Evolutionary conservation across 2,113 vertebrate genomes (phyloP), one percentile per base, ranked within the genome.

Genomic region (rat (Rattus norvegicus)): DNA sequence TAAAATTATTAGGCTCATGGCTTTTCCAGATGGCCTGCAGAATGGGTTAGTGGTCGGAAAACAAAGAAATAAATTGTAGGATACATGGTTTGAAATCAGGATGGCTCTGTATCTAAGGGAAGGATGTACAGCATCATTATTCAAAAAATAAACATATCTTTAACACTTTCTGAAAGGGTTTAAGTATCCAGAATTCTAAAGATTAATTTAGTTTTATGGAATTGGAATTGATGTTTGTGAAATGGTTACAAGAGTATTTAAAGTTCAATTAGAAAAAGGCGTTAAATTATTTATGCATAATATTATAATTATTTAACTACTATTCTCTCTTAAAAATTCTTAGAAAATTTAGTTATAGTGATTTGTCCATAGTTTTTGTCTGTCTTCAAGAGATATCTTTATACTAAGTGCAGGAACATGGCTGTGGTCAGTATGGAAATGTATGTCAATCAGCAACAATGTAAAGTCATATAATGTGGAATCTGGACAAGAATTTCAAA

Each of bases 161-260:
- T 20, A 94, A 24, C 4, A 33, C 33, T 36, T 73, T 52, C 91
- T 22, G 20, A 61, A 36, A 33, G 36, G 3, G 11, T 33, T 36
- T 24, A 26, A 65, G 28, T 63, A 83, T 12, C 1, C 67, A 52
- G 30, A 9, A 70, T 85, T 76, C 88, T 49, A 43, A 88, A 90
- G 88, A 88, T 47, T 81, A 76, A 79, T 79, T 43, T 87, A 22
- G 94, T 47, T 52, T 2, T 7, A 39, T 92, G 30, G 69, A 90
- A 24, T 10, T 84, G 59, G 77, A 87, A 24, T 75, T 56, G 65
- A 88, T 63, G 33, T 70, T 87, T 89, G 47, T 94, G 36, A 91
- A 67, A 9, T 54, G 91, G 93, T 85, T 52, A 54, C 54, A 67
- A 70, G 24, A 91, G 61, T 80, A 77, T 92, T 73, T 67, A 93